Conservation (phyloP, 2,888 invertebrate species). For the Chaitophorus viminalis region DNA sequence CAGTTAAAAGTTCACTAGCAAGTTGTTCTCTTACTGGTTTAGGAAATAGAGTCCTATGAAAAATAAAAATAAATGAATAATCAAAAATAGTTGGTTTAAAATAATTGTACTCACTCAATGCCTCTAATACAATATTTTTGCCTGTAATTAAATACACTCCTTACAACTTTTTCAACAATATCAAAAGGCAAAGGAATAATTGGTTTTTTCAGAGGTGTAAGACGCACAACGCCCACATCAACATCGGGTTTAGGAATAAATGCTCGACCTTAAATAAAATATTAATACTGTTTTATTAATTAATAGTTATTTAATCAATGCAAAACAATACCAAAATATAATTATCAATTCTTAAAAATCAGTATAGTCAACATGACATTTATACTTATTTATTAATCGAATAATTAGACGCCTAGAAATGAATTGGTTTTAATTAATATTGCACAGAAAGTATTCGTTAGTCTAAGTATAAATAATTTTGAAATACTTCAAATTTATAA, state of each 20-base stretch:
- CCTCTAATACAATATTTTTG: constrained; percentile 83
- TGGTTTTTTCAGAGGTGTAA: constrained; percentile 83
- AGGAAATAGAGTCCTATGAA: constrained; percentile 78
- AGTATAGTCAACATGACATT: not conserved
- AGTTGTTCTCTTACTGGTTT: constrained; percentile 74
- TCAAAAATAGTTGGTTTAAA: not conserved
- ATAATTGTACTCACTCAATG: constrained; percentile 69
- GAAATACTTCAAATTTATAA: too few relatives aligned
- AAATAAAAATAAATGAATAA: not conserved
- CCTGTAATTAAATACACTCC: constrained; percentile 87
- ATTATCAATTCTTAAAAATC: not conserved
- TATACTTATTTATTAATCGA: too few relatives aligned
- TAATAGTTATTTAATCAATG: not conserved
- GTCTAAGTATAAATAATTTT: too few relatives aligned
- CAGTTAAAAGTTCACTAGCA: constrained; percentile 74
- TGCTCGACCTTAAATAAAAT: constrained; percentile 71
- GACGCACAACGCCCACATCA: constrained; percentile 93
- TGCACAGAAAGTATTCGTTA: too few relatives aligned
- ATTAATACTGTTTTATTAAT: not conserved
- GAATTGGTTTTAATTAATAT: too few relatives aligned
- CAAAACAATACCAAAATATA: not conserved
- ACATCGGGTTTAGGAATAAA: constrained; percentile 97
- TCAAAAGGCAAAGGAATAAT: constrained; percentile 81
- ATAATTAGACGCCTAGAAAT: too few relatives aligned
- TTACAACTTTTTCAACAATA: constrained; percentile 87